Percentiles rank a stretch among this genome's conserved stretches.
Conservation (phyloP, 2,888 invertebrate species). For the Stenotaenia linearis region DNA sequence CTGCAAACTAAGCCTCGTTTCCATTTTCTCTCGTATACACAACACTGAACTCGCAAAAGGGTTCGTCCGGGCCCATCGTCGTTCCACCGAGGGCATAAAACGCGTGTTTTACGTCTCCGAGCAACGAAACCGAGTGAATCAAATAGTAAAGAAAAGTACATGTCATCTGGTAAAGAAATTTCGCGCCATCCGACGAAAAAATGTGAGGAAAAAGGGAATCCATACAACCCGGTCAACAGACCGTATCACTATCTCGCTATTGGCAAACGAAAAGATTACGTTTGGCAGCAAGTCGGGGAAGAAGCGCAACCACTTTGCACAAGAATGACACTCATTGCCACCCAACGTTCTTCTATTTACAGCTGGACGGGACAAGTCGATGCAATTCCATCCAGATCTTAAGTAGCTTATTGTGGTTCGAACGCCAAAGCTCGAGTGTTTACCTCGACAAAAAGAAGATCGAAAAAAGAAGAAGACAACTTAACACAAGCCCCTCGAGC, state of each 20-base stretch:
- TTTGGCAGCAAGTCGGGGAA: not conserved
- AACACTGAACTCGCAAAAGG: conserved; percentile 2
- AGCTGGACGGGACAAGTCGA: conserved; percentile 26
- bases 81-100: not conserved
- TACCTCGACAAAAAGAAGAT: conserved; percentile 12
- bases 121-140: not conserved
- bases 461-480: conserved; percentile 21
- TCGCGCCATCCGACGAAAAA: not conserved
- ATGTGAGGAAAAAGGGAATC: not conserved
- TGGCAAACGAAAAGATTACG: conserved; percentile 24
- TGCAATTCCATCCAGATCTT: conserved; percentile 19
- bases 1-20: too few relatives aligned
- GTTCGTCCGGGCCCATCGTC: not conserved
- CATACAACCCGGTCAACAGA: conserved; percentile 7
- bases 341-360: not conserved
- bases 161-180: not conserved
- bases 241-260: conserved; percentile 1
- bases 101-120: conserved; percentile 9
- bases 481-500: conserved; percentile 24
- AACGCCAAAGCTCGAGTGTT: conserved; percentile 26
- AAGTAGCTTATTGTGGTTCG: conserved; percentile 26
- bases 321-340: conserved; percentile 26
- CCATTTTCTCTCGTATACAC: not conserved
- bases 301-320: conserved; percentile 14
- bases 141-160: not conserved